Evolutionary conservation across 2,797 vertebrate species (phyloP).

Genomic region (Fringilla coelebs): DNA sequence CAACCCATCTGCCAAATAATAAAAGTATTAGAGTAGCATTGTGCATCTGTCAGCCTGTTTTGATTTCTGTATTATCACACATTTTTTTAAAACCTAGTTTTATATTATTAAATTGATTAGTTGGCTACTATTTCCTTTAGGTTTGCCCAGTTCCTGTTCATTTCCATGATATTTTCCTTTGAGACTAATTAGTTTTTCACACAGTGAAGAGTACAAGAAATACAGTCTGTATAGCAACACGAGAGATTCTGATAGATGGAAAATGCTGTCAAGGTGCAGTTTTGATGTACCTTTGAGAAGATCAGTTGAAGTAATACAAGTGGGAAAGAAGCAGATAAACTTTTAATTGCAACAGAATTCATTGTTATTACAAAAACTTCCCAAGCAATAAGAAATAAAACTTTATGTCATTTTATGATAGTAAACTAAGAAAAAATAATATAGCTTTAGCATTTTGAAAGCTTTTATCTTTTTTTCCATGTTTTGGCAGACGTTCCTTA

Average conservation of each 20-base stretch:
- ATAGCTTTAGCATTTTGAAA: not conserved
- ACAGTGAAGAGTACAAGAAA: not conserved
- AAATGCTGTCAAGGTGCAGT: not conserved
- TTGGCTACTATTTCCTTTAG: not conserved
- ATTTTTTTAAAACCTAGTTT: not conserved
- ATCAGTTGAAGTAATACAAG: fast-evolving
- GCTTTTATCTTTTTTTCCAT: not conserved
- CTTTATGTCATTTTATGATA: not conserved
- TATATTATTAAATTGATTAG: not conserved
- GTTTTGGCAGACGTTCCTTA: not conserved
- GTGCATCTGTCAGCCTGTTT: not conserved
- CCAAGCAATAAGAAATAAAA: not conserved
- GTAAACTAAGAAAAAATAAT: not conserved
- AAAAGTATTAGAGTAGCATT: not conserved
- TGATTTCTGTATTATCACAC: not conserved
- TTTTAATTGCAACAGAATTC: not conserved
- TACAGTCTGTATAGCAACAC: not conserved
- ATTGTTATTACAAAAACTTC: not conserved
- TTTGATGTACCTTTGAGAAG: not conserved
- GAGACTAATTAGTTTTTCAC: not conserved
- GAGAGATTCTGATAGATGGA: not conserved
- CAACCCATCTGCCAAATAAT: not conserved
- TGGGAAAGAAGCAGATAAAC: not conserved
- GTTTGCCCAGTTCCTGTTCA: not conserved
- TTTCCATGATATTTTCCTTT: not conserved